phyloP scores from a whole-genome alignment of 2,888 invertebrate genomes.

The Steinernema carpocapsae region DNA sequence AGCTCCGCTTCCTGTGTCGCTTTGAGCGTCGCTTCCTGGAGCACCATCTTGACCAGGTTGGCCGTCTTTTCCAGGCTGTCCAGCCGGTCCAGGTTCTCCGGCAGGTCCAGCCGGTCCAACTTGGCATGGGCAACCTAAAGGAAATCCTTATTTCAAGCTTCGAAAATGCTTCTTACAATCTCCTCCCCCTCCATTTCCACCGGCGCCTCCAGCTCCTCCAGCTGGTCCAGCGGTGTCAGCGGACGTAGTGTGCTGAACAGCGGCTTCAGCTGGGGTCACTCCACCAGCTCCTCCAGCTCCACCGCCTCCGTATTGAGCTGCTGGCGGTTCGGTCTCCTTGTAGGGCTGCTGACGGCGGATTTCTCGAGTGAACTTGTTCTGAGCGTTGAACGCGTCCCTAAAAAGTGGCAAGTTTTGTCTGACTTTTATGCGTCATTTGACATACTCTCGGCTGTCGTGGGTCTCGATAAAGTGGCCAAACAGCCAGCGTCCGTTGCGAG shows the following conservation, averaged over 20 bases:
- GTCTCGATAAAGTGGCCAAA: conserved; percentile 62
- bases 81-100: conserved; percentile 49
- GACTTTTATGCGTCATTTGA: not conserved
- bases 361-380: conserved; percentile 42
- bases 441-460: conserved; percentile 37
- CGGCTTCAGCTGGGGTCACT: conserved; percentile 18
- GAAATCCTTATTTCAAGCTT: not conserved
- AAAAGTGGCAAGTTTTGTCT: not conserved
- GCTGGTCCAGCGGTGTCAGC: conserved; percentile 6
- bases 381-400: conserved; percentile 36
- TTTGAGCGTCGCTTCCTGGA: conserved; percentile 34
- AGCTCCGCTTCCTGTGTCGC: conserved; percentile 34
- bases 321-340: conserved; percentile 37
- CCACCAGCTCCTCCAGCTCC: not conserved
- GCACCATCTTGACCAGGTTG: conserved; percentile 35
- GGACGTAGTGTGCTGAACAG: conserved; percentile 7
- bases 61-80: conserved; percentile 41
- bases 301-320: conserved; percentile 27
- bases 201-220: not conserved
- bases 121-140: conserved; percentile 42
- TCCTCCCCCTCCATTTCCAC: not conserved
- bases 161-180: conserved; percentile 10
- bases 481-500: conserved; percentile 58
- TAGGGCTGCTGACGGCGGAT: conserved; percentile 53
- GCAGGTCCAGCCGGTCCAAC: conserved; percentile 53